Base-by-base conservation (phyloP, 2,113 vertebrate genomes). In the Dendropsophus ebraccatus region DNA sequence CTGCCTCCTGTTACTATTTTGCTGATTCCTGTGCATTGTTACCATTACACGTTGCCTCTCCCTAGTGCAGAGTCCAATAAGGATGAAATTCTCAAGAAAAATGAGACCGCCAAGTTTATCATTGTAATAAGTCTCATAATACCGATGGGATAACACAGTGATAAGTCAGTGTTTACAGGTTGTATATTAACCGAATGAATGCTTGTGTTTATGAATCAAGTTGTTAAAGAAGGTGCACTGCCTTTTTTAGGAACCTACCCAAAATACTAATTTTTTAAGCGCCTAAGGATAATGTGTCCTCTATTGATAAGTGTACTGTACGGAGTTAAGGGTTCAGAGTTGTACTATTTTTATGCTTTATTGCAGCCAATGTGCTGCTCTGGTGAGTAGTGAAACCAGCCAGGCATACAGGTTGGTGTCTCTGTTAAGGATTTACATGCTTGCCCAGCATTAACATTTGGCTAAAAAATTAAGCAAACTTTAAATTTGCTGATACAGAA, bases 1-100 rank as follows among this genome's bases (percentile, higher is more conserved):
- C 5, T 7, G 21, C 12, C 37, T 69, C 1, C 14, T 35, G 8
- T 28, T 30, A n/a, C 9, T 65, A 35, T 67, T 67, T 41, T 75
- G 37, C 45, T 82, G n/a, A 70, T 47, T 25, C 23, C 9, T 54
- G 65, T 79, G 37, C 25, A 65, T 69, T 41, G 30, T 79, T n/a
- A 78, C 58, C 17, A 45, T 78, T 69, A 47, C 11, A 47, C 11
- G 19, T 70, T 56, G 75, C 84, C 84, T 70, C 84, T 72, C 84
- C 84, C n/a, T n/a, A 72, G 84, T 72, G 32, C 84, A 86, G 23
- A 86, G 84, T 86, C 65, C 75, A 80, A 28, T 32, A 41, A 30
- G 25, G 28, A 23, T 54, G 56, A 49, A 85, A n/a, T 85, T 77
- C 73, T 50, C 28, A 54, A 77, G 82, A 75, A 78, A n/a, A 23